phyloP scores from a whole-genome alignment of 2,888 invertebrate species.

The Bellardia bayeri region DNA sequence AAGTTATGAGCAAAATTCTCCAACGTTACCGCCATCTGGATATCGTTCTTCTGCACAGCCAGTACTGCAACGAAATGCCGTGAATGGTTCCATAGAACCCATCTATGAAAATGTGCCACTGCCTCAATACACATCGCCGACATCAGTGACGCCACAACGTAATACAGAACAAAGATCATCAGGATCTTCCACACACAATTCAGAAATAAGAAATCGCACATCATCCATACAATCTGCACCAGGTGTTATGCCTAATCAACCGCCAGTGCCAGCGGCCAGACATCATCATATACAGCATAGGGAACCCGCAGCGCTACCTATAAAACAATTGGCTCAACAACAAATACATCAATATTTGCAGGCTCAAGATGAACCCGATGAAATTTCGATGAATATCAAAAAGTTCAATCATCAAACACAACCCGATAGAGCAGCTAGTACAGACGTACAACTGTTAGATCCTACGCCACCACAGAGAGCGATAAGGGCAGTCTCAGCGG shows the following conservation, averaged over 20 bases:
- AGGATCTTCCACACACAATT: constrained; percentile 75
- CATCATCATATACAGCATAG: constrained; percentile 72
- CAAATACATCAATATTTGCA: constrained; percentile 61
- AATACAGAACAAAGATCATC: constrained; percentile 76
- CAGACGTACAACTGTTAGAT: constrained; percentile 79
- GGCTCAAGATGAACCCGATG: constrained; percentile 71
- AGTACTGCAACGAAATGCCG: constrained; percentile 83
- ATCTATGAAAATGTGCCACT: constrained; percentile 93
- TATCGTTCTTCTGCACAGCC: constrained; percentile 85
- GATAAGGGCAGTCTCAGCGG: constrained; percentile 79
- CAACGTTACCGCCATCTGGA: constrained; percentile 84
- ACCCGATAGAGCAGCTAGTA: constrained; percentile 80
- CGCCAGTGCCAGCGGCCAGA: constrained; percentile 76
- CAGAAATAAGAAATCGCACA: constrained; percentile 84
- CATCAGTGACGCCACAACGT: constrained; percentile 71
- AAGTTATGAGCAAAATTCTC: constrained; percentile 77
- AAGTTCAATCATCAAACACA: constrained; percentile 76
- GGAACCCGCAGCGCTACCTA: constrained; percentile 66
- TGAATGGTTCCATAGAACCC: constrained; percentile 88
- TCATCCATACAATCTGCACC: constrained; percentile 90
- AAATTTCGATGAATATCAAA: constrained; percentile 77
- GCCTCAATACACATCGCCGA: constrained; percentile 84
- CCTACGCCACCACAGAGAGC: constrained; percentile 78
- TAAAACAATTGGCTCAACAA: constrained; percentile 72
- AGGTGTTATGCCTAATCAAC: constrained; percentile 85